A percentile compares a stretch with the other conserved stretches of the same genome.
Evolutionary conservation across 2,888 invertebrate species (phyloP).

Genomic region (Rotaria macrura): DNA sequence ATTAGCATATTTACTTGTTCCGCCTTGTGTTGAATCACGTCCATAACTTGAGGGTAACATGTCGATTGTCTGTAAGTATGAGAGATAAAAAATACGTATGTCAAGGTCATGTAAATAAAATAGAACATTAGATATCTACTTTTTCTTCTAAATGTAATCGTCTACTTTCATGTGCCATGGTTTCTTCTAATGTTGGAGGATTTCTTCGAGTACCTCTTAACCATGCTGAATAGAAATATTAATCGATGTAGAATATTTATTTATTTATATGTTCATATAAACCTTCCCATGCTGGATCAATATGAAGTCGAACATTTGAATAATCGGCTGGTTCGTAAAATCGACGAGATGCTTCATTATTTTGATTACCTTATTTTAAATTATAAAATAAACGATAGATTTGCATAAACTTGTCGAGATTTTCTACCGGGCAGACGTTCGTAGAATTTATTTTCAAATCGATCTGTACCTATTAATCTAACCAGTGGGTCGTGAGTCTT

Average conservation of each 20-base stretch:
- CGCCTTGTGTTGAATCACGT: background rate
- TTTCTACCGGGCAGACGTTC: background rate
- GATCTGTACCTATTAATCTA: background rate
- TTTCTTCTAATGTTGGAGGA: background rate
- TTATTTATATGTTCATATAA: background rate
- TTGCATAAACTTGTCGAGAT: no score
- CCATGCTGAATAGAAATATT: background rate
- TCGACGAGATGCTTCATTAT: background rate
- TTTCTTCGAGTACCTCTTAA: background rate
- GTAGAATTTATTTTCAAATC: background rate
- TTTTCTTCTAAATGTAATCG: background rate
- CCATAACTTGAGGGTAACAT: slow-evolving; percentile 8
- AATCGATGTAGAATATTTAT: background rate
- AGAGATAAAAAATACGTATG: no score
- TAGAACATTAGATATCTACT: background rate
- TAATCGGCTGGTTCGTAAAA: background rate
- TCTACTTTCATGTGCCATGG: background rate
- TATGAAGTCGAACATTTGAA: background rate
- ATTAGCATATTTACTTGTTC: background rate
- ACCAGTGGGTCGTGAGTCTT: background rate
- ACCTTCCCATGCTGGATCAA: slow-evolving; percentile 17
- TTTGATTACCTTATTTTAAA: background rate
- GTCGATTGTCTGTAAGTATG: background rate
- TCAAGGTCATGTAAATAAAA: no score
- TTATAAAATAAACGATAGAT: background rate